Conservation (phyloP, 2,888 invertebrate genomes). For the Gortyna flavago region DNA sequence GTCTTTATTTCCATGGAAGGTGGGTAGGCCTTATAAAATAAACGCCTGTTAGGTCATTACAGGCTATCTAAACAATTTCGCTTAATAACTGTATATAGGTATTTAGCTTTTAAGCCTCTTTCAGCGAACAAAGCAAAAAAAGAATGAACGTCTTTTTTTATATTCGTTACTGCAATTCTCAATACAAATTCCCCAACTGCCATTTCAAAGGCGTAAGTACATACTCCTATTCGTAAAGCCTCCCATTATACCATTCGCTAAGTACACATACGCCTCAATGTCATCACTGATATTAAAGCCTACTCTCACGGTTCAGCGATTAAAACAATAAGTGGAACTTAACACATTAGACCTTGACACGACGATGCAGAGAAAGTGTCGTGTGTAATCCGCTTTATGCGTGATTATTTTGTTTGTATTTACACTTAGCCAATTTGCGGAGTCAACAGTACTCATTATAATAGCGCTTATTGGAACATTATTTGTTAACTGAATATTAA, state of each 20-base stretch:
- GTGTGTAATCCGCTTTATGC: slow-evolving; percentile 53
- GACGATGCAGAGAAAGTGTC: slow-evolving; percentile 51
- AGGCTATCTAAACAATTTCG: too few species aligned
- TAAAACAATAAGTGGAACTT: slow-evolving; percentile 62
- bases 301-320: slow-evolving; percentile 61
- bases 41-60: not conserved
- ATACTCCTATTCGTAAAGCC: slow-evolving; percentile 24
- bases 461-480: not conserved
- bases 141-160: too few species aligned
- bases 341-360: slow-evolving; percentile 60
- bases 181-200: slow-evolving; percentile 8
- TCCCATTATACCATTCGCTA: slow-evolving; percentile 27
- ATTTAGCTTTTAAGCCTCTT: not conserved
- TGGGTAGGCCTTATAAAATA: too few species aligned
- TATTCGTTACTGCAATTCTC: not conserved
- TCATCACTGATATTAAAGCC: slow-evolving; percentile 58
- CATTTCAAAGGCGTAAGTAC: slow-evolving; percentile 6
- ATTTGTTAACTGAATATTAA: not conserved
- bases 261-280: slow-evolving; percentile 53
- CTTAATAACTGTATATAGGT: not conserved
- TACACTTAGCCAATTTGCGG: not conserved
- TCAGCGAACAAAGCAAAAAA: too few species aligned
- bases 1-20: too few species aligned
- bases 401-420: slow-evolving; percentile 32
- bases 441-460: not conserved